These are phyloP conservation scores for Drosophila algonquin DNA, from an alignment of 2,888 invertebrate genomes.

Conservation along the genomic window DNA sequence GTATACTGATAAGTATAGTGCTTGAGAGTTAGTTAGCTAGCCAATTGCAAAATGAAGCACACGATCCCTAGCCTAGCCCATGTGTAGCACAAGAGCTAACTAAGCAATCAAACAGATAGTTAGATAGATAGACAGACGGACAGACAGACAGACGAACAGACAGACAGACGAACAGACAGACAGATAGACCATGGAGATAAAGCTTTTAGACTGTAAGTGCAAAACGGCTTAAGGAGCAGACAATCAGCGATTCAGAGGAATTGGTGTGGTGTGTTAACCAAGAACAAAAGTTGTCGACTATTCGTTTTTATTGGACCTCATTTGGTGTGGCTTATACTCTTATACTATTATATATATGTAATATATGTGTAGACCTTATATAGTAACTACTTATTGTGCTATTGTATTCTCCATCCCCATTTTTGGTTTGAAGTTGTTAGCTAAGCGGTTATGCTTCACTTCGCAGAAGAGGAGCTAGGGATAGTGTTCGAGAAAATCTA, in stretches of 20 bases:
- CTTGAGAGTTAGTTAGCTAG: constrained; percentile 74
- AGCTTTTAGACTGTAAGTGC: constrained; percentile 67
- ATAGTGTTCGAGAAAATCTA: constrained; percentile 34
- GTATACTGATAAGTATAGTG: constrained; percentile 41
- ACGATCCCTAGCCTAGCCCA: constrained; percentile 7
- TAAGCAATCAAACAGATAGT: constrained; percentile 1
- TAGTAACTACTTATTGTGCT: constrained; percentile 21
- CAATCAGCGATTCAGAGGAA: constrained; percentile 46
- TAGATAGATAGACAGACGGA: constrained; percentile 12
- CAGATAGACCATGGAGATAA: constrained; percentile 39
- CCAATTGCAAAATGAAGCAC: constrained; percentile 56
- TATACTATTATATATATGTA: constrained; percentile 1
- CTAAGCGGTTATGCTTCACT: constrained; percentile 33
- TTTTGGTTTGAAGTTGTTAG: constrained; percentile 57
- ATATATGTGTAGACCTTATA: constrained; percentile 20
- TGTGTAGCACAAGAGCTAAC: constrained; percentile 32
- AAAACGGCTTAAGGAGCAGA: constrained; percentile 58
- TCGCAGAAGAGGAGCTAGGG: constrained; percentile 19
- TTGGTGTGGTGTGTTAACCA: constrained; percentile 16
- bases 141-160: constrained; percentile 4
- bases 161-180: constrained; percentile 20
- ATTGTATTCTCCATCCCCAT: constrained; percentile 24
- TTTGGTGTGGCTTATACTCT: constrained; percentile 65
- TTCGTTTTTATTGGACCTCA: constrained; percentile 37
- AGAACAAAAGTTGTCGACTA: constrained; percentile 27